These are phyloP conservation scores for Helogale parvula DNA, from an alignment of 2,113 vertebrate species.

Conservation along the genomic window DNA sequence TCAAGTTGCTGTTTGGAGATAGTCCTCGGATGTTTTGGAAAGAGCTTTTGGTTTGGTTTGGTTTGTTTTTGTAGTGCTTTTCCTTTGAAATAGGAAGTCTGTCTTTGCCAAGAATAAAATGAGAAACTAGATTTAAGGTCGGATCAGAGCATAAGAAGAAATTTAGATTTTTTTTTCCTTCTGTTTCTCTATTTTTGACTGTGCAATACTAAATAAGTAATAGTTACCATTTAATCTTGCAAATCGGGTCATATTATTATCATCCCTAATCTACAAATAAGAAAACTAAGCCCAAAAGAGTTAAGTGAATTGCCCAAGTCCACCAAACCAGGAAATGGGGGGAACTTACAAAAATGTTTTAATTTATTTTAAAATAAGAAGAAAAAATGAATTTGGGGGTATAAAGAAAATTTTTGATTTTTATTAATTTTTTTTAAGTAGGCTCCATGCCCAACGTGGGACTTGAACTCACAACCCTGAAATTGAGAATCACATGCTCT, in stretches of 20 bases:
- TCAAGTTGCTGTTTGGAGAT: not conserved
- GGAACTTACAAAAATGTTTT: not conserved
- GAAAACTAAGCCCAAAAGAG: not conserved
- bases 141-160: constrained; percentile 8
- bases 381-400: not conserved
- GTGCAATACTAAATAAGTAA: not conserved
- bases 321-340: not conserved
- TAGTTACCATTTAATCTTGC: not conserved
- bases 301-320: not conserved
- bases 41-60: not conserved
- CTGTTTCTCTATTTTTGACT: not conserved
- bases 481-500: too few species aligned
- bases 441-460: too few species aligned
- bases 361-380: not conserved
- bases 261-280: not conserved
- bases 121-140: not conserved
- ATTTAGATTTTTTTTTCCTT: not conserved
- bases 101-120: not conserved
- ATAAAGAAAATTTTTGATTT: not conserved
- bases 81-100: constrained; percentile 46
- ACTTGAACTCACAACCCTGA: too few species aligned
- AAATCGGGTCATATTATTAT: not conserved
- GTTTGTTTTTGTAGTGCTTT: not conserved
- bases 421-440: too few species aligned
- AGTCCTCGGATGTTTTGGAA: not conserved